Evolutionary conservation across 2,888 invertebrate genomes (phyloP).

Genomic region (Keiferia lycopersicella): DNA sequence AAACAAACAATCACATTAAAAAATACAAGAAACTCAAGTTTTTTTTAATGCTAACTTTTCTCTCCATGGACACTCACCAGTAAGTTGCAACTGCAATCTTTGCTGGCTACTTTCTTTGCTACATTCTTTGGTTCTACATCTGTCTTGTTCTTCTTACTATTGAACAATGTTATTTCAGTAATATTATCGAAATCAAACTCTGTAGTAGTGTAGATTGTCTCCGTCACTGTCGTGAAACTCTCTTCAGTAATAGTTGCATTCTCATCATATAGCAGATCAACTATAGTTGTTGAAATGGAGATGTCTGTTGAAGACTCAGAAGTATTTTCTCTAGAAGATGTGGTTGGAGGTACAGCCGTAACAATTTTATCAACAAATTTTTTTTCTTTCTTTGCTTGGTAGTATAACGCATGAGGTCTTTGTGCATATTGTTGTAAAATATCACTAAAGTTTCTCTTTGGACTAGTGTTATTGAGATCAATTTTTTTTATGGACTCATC

Average conservation of each 20-base stretch:
- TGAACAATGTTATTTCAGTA: conserved; percentile 64
- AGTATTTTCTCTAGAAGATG: conserved; percentile 41
- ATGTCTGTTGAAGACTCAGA: conserved; percentile 49
- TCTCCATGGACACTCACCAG: conserved; percentile 50
- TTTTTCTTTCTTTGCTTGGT: conserved; percentile 44
- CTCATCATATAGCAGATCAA: conserved; percentile 66
- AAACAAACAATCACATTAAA: conserved; percentile 10
- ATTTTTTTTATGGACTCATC: conserved; percentile 28
- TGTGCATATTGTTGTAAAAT: conserved; percentile 50
- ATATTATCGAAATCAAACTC: conserved; percentile 58
- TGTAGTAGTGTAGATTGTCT: conserved; percentile 49
- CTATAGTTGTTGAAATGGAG: conserved; percentile 50
- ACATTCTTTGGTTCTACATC: conserved; percentile 39
- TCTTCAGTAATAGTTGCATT: conserved; percentile 53
- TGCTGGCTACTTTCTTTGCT: conserved; percentile 45
- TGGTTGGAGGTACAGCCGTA: conserved; percentile 40
- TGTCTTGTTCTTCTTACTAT: conserved; percentile 50
- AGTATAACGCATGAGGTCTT: conserved; percentile 66
- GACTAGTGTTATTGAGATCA: conserved; percentile 46
- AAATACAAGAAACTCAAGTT: no score
- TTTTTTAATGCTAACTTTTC: no score
- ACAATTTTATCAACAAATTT: conserved; percentile 36
- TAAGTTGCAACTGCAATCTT: conserved; percentile 63
- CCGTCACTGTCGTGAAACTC: conserved; percentile 56
- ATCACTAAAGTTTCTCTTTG: conserved; percentile 47